A percentile compares a stretch with the other conserved stretches of the same genome.
phyloP scores from a whole-genome alignment of 2,113 vertebrate species.

The Microcebus ravelobensis region DNA sequence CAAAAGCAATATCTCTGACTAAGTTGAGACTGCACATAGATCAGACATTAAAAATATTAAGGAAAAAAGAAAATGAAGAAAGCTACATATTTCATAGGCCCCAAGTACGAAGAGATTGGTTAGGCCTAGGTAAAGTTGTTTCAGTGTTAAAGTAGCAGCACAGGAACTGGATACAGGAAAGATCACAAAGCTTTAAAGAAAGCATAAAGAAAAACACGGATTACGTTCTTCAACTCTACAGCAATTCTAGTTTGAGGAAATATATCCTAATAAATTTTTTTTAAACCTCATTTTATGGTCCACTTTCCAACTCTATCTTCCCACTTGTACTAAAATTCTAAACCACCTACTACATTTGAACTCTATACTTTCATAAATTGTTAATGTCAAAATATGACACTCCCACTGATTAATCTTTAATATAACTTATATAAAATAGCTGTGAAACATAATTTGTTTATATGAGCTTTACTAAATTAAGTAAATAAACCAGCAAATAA shows the following conservation, averaged over 20 bases:
- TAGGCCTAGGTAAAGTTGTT: not conserved
- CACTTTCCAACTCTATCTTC: not conserved
- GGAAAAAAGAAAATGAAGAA: not conserved
- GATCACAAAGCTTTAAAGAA: not conserved
- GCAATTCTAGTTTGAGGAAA: conserved; percentile 30
- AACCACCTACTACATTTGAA: not conserved
- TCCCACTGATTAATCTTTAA: not conserved
- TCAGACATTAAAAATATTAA: not conserved
- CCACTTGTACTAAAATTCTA: not conserved
- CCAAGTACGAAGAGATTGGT: not conserved
- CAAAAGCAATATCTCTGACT: conserved; percentile 15
- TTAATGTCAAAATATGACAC: not conserved
- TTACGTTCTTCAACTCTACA: not conserved
- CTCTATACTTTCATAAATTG: not conserved
- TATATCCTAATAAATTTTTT: not conserved
- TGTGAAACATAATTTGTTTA: not conserved
- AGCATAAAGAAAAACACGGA: not conserved
- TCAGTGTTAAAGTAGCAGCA: not conserved
- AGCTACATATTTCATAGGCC: not conserved
- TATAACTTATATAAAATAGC: not conserved
- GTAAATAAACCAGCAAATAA: not conserved
- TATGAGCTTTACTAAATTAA: not conserved
- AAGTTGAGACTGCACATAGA: not conserved
- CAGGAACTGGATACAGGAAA: not conserved
- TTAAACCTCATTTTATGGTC: not conserved